A percentile compares a stretch with the other conserved stretches of the same genome.
Conservation (phyloP, 2,113 vertebrate species). For the Pundamilia nyererei region DNA sequence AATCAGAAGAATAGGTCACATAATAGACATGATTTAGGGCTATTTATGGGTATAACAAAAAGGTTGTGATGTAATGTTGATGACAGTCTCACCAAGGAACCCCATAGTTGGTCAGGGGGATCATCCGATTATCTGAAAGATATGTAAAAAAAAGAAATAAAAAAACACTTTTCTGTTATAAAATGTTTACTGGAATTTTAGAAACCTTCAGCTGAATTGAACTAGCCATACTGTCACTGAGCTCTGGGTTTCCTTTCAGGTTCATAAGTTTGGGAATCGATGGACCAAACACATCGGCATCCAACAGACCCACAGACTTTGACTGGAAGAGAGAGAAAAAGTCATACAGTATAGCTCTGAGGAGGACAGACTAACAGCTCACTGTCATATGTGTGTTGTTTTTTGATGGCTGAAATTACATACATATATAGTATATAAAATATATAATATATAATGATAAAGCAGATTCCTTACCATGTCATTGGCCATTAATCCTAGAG, state of each 20-base stretch:
- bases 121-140: conserved; percentile 87
- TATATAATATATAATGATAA: not conserved
- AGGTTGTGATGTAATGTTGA: fast-evolving
- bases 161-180: not conserved
- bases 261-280: conserved; percentile 97
- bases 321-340: conserved; percentile 57
- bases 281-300: conserved; percentile 91
- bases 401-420: not conserved
- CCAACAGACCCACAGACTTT: conserved; percentile 85
- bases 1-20: not conserved
- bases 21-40: fast-evolving
- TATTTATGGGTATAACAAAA: fast-evolving
- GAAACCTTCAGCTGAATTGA: not conserved
- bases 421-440: not conserved
- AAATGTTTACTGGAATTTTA: not conserved
- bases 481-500: conserved; percentile 83
- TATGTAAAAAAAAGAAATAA: fast-evolving
- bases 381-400: not conserved
- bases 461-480: conserved; percentile 73
- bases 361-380: not conserved
- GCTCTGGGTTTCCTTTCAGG: conserved; percentile 87
- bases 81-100: conserved; percentile 80
- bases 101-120: conserved; percentile 91
- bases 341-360: not conserved
- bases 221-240: conserved; percentile 79